Evolutionary conservation across 2,797 vertebrate species (phyloP), one percentile per base, ranked within the genome.

Genomic region (Pelobates cultripes): DNA sequence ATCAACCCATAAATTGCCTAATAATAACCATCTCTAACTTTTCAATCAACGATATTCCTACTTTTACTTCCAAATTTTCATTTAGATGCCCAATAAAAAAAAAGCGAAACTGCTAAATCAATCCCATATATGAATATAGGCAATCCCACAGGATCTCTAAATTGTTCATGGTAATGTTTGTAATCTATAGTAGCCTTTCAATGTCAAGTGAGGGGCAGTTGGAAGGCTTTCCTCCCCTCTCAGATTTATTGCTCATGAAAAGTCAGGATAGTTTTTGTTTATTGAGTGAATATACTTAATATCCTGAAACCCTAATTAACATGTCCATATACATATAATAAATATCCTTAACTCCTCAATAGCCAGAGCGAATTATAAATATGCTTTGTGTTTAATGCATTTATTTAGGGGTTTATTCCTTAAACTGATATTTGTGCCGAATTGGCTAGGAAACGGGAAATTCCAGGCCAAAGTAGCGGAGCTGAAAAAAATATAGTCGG

Each of bases 191-290:
- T 64, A 10, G 6, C 15, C 61, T 64, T 64, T 64, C 61, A 64
- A 64, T 64, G 61, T 64, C 61, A 64, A 17, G 14, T 28, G 17
- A 64, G 61, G 55, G 61, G 61, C 61, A 64, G 3, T 4, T 5
- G 28, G 28, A 64, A 40, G 61, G n/a, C 6, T 64, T 17, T 64
- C 61, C 61, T 28, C 61, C 61, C 6, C 5, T n/a, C 61, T 40
- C 14, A 64, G 61, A 64, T 64, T 64, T 64, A 64, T 64, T 64
- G 61, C n/a, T 5, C 61, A 28, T 64, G n/a, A 51, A 60, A 60
- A 60, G 5, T 51, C 47, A 60, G 9, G 14, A 64, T 7, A 17
- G n/a, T 64, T 17, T 57, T 15, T 57, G n/a, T 64, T 64, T 64
- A 64, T 64, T 64, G 61, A 64, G 17, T 17, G 61, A 64, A 17